These are phyloP conservation scores for Ariopsis seemanni DNA, from an alignment of 2,113 vertebrate genomes.

Conservation along the genomic window DNA sequence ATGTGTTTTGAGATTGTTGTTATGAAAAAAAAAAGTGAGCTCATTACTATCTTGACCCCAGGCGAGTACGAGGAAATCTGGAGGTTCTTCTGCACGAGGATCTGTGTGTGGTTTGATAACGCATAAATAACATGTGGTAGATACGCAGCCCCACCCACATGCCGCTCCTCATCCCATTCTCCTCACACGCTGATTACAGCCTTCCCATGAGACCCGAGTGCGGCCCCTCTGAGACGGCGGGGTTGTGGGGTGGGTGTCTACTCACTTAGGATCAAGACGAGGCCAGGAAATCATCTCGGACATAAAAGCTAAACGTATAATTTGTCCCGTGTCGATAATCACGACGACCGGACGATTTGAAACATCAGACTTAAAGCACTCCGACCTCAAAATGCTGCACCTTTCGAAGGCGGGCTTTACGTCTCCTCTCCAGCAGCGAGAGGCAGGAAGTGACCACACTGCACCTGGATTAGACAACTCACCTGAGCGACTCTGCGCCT, in stretches of 20 bases:
- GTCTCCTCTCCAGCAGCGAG: conserved; percentile 41
- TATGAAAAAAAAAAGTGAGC: neutral
- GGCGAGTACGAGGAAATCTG: neutral
- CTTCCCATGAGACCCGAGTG: conserved; percentile 61
- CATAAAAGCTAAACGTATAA: conserved; percentile 85
- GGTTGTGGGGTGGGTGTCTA: conserved; percentile 58
- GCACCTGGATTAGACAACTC: neutral
- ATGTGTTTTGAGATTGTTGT: neutral
- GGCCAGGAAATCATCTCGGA: conserved; percentile 89
- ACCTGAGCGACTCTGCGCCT: neutral
- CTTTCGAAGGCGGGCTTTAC: conserved; percentile 55
- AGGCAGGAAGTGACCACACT: neutral
- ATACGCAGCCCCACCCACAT: conserved; percentile 25
- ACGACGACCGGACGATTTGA: conserved; percentile 81
- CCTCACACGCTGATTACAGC: conserved; percentile 68
- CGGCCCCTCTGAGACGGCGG: conserved; percentile 66
- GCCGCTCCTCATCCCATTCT: conserved; percentile 30
- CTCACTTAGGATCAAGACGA: conserved; percentile 82
- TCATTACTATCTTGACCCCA: neutral
- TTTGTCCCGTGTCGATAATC: conserved; percentile 84
- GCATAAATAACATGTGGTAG: conserved; percentile 36
- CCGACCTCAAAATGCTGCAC: conserved; percentile 78
- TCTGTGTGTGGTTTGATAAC: conserved; percentile 10
- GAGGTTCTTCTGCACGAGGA: neutral
- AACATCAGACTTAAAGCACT: conserved; percentile 88